These are phyloP conservation scores for Conus ventricosus DNA, from an alignment of 1,140 invertebrate species.

Conservation along the genomic window DNA sequence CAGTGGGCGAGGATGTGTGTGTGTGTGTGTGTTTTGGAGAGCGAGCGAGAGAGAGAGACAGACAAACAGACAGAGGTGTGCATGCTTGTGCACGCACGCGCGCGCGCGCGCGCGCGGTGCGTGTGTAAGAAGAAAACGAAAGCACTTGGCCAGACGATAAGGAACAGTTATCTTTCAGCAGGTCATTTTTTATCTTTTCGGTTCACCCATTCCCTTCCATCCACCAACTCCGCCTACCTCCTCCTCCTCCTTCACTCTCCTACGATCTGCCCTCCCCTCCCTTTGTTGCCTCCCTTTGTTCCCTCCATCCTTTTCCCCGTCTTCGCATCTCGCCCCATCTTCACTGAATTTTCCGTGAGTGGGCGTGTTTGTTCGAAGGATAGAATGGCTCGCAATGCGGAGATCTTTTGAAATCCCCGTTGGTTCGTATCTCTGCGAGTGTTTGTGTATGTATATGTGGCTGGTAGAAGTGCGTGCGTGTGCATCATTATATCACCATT, in stretches of 20 bases:
- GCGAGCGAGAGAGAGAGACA: too few species aligned
- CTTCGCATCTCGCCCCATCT: neutral
- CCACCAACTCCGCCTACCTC: neutral
- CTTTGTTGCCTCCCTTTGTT: neutral
- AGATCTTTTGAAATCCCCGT: neutral
- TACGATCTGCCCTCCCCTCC: neutral
- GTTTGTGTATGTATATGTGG: neutral
- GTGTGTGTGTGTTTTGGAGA: too few species aligned
- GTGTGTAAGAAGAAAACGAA: too few species aligned
- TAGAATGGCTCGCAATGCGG: neutral
- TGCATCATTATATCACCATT: neutral
- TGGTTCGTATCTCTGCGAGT: neutral
- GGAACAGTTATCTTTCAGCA: too few species aligned
- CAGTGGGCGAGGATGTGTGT: too few species aligned
- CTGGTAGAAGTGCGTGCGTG: slow-evolving; percentile 4
- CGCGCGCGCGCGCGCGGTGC: too few species aligned
- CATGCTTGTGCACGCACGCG: too few species aligned
- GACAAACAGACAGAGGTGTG: too few species aligned
- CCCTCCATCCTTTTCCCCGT: neutral
- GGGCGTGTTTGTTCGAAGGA: neutral
- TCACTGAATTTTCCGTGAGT: neutral
- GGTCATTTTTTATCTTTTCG: neutral
- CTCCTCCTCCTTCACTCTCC: neutral
- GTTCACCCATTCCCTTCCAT: neutral
- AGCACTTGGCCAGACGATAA: too few species aligned